Base-by-base conservation (phyloP, 2,888 invertebrate species). In the Aquatica leii region DNA sequence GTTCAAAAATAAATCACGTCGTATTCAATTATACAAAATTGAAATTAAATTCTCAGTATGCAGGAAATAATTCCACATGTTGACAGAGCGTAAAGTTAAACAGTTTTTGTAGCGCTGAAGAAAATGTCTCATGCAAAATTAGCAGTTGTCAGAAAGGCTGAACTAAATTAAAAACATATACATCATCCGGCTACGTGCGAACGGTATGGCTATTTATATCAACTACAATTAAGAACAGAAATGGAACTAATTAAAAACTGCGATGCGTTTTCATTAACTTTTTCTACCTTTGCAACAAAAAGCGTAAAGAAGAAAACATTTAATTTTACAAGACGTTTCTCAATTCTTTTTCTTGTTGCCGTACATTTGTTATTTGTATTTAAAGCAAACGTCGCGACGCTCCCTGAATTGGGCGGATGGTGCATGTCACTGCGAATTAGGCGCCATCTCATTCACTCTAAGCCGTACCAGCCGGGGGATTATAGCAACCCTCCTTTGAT, bases 391-490 rank as follows among this genome's bases (percentile, higher is more conserved):
- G 71, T 66, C 67, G 73, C 69, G 72, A 68, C 69, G 71, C 70
- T 70, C 66, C 66, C 61, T 70, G 71, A 81, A 79, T 79, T 37
- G 12, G 79, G 74, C 81, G 82, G 81, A 83, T 83, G 83, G 80
- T 82, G 77, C 76, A 82, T 82, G 84, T 85, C 85, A 81, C 74
- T 74, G 76, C 79, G 82, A 80, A 84, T 85, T 84, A 84, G 83
- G 82, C 82, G 82, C 80, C 84, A 83, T 82, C 83, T 85, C 83
- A 82, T 81, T 85, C 84, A 84, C 80, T 74, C 77, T 69, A 71
- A 75, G 70, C 76, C 72, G 67, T 65, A 59, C 67, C 68, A 68
- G 69, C 53, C 69, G 65, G 69, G 65, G 75, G 77, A 76, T 77
- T 76, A 75, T 69, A 64, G 70, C 49, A 65, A 66, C 70, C 74